These are phyloP conservation scores for Sorex maritimensis DNA, from an alignment of 2,797 vertebrate genomes.

Conservation along the genomic window DNA sequence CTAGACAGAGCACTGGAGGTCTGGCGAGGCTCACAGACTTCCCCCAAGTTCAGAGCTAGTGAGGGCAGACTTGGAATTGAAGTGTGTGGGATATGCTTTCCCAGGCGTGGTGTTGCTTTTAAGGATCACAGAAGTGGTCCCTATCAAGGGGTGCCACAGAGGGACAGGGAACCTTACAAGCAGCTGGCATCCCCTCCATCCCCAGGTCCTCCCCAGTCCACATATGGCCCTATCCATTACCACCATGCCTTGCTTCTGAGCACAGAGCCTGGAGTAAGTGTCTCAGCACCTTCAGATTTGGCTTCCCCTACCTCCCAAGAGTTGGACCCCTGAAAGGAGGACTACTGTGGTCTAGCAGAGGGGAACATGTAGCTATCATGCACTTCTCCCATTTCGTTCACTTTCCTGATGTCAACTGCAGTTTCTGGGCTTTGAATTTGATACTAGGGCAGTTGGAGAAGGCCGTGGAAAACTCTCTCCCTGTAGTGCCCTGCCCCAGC, in stretches of 20 bases:
- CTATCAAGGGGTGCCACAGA: too few species aligned
- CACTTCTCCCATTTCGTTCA: not conserved
- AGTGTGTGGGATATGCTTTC: not conserved
- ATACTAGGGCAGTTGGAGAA: not conserved
- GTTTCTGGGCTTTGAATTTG: not conserved
- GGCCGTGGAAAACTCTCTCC: not conserved
- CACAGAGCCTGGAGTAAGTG: too few species aligned
- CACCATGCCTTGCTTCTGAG: too few species aligned
- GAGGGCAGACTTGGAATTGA: not conserved
- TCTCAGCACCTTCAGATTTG: too few species aligned
- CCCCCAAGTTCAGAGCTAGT: not conserved
- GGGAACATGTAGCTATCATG: not conserved
- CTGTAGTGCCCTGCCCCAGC: fast-evolving
- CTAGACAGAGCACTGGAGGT: not conserved
- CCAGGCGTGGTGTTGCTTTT: not conserved
- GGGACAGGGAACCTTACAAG: too few species aligned
- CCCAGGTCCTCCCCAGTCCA: too few species aligned
- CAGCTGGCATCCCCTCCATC: too few species aligned
- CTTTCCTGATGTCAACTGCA: not conserved
- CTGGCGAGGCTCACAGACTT: not conserved
- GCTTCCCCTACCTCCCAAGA: too few species aligned
- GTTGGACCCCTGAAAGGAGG: not conserved
- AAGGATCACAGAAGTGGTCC: not conserved
- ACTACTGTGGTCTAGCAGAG: not conserved
- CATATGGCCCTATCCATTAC: too few species aligned